Conservation (phyloP, 1,140 invertebrate genomes). For the Cherax destructor region DNA sequence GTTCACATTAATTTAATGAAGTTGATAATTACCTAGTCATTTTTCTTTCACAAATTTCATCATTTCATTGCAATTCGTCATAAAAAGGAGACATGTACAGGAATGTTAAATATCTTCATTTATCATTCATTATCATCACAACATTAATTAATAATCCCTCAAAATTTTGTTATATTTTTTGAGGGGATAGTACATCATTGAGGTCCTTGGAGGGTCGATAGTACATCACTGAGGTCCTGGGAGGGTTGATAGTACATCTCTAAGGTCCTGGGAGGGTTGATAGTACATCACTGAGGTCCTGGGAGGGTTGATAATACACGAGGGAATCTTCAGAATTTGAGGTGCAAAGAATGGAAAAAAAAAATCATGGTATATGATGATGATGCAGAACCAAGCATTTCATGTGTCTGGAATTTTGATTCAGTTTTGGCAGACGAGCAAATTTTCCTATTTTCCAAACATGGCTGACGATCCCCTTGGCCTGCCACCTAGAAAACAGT, state of each 20-base stretch:
- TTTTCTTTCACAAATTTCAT: slow-evolving; percentile 32
- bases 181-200: no score
- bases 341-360: no score
- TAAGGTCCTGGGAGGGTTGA: no score
- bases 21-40: slow-evolving; percentile 53
- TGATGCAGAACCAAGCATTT: neutral
- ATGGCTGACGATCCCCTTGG: neutral
- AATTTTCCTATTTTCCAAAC: neutral
- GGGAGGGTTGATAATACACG: neutral
- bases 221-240: no score
- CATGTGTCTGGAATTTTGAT: neutral
- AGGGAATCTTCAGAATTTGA: neutral
- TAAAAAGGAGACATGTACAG: slow-evolving; percentile 22
- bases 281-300: no score
- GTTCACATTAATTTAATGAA: slow-evolving; percentile 43
- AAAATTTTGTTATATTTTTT: neutral
- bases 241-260: neutral
- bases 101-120: slow-evolving; percentile 23
- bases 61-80: slow-evolving; percentile 27
- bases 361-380: no score
- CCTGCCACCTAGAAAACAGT: neutral
- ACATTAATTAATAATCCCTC: neutral
- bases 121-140: slow-evolving; percentile 3
- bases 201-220: no score
- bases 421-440: neutral